Percentiles rank a stretch among this genome's conserved stretches.
Evolutionary conservation across 2,113 vertebrate species (phyloP).

Genomic region (Apteryx mantelli): DNA sequence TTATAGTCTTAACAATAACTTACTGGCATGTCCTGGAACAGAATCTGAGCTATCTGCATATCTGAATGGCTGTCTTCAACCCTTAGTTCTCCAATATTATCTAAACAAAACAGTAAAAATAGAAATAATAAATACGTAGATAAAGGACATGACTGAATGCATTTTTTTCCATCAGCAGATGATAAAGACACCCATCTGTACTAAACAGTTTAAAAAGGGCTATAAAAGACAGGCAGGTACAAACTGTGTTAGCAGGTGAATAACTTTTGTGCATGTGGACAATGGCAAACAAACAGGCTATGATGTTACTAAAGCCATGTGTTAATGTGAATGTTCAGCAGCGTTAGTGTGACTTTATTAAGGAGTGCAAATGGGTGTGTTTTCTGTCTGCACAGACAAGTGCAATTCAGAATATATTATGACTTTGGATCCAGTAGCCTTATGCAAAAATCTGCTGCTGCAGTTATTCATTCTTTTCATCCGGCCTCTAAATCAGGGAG

Average conservation of each 20-base stretch:
- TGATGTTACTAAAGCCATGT: conserved; percentile 9
- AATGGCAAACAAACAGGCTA: background rate
- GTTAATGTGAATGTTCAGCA: background rate
- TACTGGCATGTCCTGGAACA: background rate
- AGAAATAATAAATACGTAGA: background rate
- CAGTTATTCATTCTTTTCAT: background rate
- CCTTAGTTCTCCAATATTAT: background rate
- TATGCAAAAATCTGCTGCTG: background rate
- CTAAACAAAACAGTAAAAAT: background rate
- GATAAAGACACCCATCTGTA: background rate
- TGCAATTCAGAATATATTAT: background rate
- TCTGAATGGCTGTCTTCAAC: background rate
- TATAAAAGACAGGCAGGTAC: background rate
- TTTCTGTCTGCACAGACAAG: background rate
- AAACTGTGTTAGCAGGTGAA: background rate
- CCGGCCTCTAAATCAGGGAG: background rate
- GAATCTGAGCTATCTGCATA: background rate
- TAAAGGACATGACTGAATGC: background rate
- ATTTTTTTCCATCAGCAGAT: background rate
- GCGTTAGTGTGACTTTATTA: background rate
- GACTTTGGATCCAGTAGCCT: background rate
- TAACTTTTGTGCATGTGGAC: background rate
- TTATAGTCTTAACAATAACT: background rate
- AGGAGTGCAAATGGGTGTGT: background rate
- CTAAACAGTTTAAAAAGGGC: background rate